phyloP scores from a whole-genome alignment of 2,113 vertebrate species.

The Astur gentilis region DNA sequence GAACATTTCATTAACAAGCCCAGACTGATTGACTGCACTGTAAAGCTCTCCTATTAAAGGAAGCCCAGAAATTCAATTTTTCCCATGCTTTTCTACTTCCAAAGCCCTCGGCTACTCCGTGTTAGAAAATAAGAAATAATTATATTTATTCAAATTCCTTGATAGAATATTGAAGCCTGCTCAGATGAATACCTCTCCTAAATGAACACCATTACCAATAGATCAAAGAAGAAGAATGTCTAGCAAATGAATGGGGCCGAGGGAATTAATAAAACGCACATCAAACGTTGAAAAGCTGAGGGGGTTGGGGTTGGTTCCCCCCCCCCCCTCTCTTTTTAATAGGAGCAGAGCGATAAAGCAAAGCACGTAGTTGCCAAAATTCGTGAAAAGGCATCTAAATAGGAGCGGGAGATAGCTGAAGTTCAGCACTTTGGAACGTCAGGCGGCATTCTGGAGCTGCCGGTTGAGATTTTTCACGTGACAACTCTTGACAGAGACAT shows the following conservation, averaged over 20 bases:
- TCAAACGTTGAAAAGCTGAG: neutral
- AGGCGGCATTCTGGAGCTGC: neutral
- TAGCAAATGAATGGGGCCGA: neutral
- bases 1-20: neutral
- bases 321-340: neutral
- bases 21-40: neutral
- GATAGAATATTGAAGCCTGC: neutral
- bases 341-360: neutral
- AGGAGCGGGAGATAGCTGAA: neutral
- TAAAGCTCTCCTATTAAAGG: neutral
- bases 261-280: slow-evolving; percentile 9
- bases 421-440: neutral
- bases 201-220: neutral
- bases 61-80: neutral
- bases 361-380: neutral
- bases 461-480: neutral
- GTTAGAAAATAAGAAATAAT: slow-evolving; percentile 7
- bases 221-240: neutral
- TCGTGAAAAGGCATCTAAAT: neutral
- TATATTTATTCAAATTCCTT: neutral
- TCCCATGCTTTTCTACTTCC: neutral
- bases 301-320: too few species aligned
- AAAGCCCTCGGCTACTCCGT: neutral
- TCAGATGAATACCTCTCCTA: neutral
- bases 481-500: neutral